Percentiles rank a stretch among this genome's conserved stretches.
Evolutionary conservation across 1,140 invertebrate species (phyloP).

Genomic region (Proales similis): DNA sequence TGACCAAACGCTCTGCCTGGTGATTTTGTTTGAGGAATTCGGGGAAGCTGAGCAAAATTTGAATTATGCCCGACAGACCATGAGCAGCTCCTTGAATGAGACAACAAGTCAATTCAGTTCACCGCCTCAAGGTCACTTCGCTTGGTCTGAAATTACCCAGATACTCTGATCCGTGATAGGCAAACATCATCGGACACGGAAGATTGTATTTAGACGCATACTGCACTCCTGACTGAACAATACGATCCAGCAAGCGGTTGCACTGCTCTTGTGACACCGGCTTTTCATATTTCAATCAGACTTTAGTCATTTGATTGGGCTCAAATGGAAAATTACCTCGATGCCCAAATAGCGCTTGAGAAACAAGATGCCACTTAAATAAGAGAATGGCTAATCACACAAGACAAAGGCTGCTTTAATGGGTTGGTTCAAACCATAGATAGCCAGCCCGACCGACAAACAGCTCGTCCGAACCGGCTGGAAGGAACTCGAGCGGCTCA

Average conservation of each 20-base stretch:
- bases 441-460: constrained; percentile 76
- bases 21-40: constrained; percentile 58
- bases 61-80: constrained; percentile 73
- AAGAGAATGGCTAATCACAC: constrained; percentile 40
- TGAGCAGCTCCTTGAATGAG: constrained; percentile 72
- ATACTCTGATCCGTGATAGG: constrained; percentile 33
- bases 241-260: constrained; percentile 1
- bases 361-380: constrained; percentile 9
- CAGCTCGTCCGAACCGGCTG: constrained; percentile 65
- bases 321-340: constrained; percentile 1
- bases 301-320: background rate
- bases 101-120: background rate
- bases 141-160: background rate
- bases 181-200: constrained; percentile 34
- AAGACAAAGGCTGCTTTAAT: constrained; percentile 61
- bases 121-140: background rate
- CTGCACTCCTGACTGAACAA: constrained; percentile 12
- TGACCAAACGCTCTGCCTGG: constrained; percentile 56
- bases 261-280: background rate
- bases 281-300: background rate
- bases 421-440: constrained; percentile 48
- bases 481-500: constrained; percentile 23
- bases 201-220: constrained; percentile 13
- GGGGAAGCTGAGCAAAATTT: constrained; percentile 60
- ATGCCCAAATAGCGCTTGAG: constrained; percentile 12